Evolutionary conservation across 92 coral and sea anemone species (phyloP), one percentile per base, ranked within the genome.

Genomic region (Epizoanthus rinbou): DNA sequence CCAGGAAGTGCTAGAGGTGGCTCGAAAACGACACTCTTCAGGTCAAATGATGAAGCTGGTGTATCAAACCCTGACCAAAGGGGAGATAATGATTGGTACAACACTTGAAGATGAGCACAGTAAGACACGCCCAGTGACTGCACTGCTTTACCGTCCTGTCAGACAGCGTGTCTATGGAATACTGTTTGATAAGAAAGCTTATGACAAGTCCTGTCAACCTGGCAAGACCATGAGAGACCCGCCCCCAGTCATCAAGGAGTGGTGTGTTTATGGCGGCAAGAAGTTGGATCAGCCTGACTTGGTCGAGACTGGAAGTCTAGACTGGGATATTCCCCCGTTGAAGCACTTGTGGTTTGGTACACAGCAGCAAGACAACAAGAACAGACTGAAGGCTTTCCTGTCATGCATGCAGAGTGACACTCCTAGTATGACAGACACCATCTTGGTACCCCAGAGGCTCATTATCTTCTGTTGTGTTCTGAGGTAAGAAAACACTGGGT

Each of bases 251-350:
- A 87, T 96, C 69, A 92, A 93, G 59, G 99, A 96, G 31, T 96
- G 98, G 98, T 96, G 99, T 72, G 98, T 96, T 33, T 96, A 96
- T 72, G 94, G 96, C 6, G 97, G 98, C 23, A 81, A 91, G 57
- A 86, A 90, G 57, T 75, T 96, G 17, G 88, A 94, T 62, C 89
- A 96, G 45, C 95, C 98, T 17, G 99, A 94, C 23, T 50, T 90
- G 19, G 99, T 96, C 2, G 99, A 94, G 69, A 94, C 94, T 31
- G 86, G 88, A 13, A 75, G 89, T 25, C 86, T 96, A 73, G 87
- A 88, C 11, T 96, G 99, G 99, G 93, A 93, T 6, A 91, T 96
- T 25, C 99, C 99, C 0, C 91, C 89, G 47, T 89, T 95, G 31
- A 91, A 94, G 18, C 93, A 90, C 45, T 86, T 96, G 57, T 96